phyloP scores from a whole-genome alignment of 2,113 vertebrate species.

The Spea bombifrons region DNA sequence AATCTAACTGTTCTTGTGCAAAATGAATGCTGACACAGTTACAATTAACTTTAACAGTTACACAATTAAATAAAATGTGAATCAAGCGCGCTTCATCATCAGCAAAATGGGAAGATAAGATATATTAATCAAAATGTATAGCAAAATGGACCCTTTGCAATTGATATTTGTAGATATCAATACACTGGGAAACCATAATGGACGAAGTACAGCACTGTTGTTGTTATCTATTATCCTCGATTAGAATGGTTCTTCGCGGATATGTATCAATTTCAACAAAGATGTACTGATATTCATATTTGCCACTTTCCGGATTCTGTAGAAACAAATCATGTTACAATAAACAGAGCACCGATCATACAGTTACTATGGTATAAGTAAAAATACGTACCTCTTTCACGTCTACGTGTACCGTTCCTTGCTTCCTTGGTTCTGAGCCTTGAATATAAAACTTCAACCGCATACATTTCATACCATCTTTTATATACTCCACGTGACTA shows the following conservation, averaged over 20 bases:
- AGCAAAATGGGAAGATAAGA: no score
- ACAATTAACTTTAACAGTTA: no score
- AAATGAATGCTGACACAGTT: no score
- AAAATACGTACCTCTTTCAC: slow-evolving; percentile 79
- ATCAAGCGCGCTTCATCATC: no score
- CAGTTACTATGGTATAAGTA: neutral
- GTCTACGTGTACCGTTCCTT: slow-evolving; percentile 85
- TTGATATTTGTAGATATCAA: no score
- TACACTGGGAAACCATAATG: no score
- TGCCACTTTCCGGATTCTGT: slow-evolving; percentile 82
- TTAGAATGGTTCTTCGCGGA: slow-evolving; percentile 81
- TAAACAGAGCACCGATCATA: neutral
- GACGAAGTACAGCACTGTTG: no score
- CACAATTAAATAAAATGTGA: no score
- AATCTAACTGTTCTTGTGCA: no score
- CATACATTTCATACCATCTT: slow-evolving; percentile 81
- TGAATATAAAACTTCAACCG: slow-evolving; percentile 93
- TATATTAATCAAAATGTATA: no score
- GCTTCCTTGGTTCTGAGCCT: slow-evolving; percentile 82
- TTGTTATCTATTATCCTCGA: slow-evolving; percentile 84
- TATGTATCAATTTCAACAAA: slow-evolving; percentile 85
- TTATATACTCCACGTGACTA: slow-evolving; percentile 82
- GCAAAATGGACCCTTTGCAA: no score
- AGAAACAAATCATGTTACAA: slow-evolving; percentile 31
- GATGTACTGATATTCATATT: slow-evolving; percentile 84